These are phyloP conservation scores for Netelia fuscicornis DNA, from an alignment of 2,888 invertebrate species.

Conservation along the genomic window DNA sequence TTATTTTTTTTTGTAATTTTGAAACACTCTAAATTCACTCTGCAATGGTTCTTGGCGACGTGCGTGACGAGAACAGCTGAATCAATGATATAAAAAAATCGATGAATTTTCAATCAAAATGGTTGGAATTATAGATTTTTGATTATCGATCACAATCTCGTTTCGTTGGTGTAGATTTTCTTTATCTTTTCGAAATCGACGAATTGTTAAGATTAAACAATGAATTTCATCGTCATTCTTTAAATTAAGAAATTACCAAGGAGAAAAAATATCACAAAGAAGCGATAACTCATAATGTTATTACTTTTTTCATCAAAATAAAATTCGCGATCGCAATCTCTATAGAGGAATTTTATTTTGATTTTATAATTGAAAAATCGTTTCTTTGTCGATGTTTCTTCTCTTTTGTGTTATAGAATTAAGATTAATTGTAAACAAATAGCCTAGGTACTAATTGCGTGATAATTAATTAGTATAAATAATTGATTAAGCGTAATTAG, in stretches of 20 bases:
- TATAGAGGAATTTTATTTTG: conserved; percentile 62
- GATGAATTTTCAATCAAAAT: neutral
- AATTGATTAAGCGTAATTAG: neutral
- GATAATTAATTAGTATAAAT: too few relatives aligned
- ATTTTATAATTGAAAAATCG: neutral
- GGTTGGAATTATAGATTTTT: neutral
- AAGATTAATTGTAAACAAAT: neutral
- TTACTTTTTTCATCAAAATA: conserved; percentile 23
- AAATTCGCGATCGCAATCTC: conserved; percentile 58
- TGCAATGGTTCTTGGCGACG: neutral
- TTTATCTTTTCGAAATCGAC: neutral
- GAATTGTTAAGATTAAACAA: neutral
- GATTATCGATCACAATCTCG: neutral
- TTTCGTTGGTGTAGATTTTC: neutral
- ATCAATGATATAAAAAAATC: neutral
- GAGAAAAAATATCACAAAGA: conserved; percentile 27
- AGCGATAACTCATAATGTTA: neutral
- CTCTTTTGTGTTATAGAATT: neutral
- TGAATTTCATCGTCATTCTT: neutral
- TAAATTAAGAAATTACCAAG: neutral
- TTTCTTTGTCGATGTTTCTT: neutral
- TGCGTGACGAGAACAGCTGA: neutral
- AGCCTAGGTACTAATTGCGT: too few relatives aligned
- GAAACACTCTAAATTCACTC: neutral
- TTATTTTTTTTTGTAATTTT: neutral